Conservation (phyloP, 2,797 vertebrate species). For the Ambastaia sidthimunki region DNA sequence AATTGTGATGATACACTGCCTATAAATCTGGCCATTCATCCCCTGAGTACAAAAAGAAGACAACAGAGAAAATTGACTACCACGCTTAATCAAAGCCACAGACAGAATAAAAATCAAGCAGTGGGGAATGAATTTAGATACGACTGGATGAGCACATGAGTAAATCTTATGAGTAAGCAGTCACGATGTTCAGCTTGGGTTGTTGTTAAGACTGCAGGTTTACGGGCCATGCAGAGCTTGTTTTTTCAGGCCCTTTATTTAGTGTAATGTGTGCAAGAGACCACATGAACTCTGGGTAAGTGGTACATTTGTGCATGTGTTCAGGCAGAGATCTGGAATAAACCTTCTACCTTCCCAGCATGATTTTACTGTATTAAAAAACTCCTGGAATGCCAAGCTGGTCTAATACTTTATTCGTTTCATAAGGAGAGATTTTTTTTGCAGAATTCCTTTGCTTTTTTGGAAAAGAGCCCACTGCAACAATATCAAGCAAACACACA, state of each 20-base stretch:
- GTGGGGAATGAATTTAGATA: neutral
- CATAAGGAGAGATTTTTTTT: slow-evolving; percentile 46
- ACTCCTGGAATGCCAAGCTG: slow-evolving; percentile 29
- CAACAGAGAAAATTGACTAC: slow-evolving; percentile 14
- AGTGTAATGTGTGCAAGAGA: neutral
- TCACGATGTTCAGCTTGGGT: neutral
- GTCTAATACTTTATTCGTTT: slow-evolving; percentile 46
- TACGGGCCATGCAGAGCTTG: too few species aligned
- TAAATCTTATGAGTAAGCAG: too few species aligned
- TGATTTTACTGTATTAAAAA: slow-evolving; percentile 38
- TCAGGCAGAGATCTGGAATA: neutral
- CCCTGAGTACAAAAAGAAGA: neutral
- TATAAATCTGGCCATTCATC: slow-evolving; percentile 51
- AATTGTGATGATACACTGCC: slow-evolving; percentile 46
- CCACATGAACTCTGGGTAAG: neutral
- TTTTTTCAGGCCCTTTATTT: too few species aligned
- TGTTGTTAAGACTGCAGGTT: too few species aligned
- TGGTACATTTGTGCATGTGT: neutral
- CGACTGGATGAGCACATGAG: too few species aligned
- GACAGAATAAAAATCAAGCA: neutral
- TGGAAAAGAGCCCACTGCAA: slow-evolving; percentile 40
- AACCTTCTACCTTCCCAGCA: slow-evolving; percentile 3
- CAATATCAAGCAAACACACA: slow-evolving; percentile 14
- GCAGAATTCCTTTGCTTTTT: slow-evolving; percentile 29
- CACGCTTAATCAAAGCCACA: slow-evolving; percentile 47